phyloP scores from a whole-genome alignment of 2,888 invertebrate genomes.

The Orthosia incerta region DNA sequence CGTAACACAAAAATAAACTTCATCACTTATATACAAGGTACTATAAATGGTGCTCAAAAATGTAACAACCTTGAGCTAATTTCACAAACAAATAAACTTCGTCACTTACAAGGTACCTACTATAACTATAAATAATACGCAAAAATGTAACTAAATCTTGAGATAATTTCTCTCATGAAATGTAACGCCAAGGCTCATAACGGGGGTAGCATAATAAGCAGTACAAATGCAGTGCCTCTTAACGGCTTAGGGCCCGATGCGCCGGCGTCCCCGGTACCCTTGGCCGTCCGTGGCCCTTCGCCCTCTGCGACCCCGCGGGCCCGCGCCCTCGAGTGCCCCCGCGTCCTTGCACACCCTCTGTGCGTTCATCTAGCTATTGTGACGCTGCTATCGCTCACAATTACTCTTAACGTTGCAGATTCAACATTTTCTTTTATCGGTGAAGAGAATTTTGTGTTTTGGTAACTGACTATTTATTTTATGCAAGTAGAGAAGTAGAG shows the following conservation, averaged over 20 bases:
- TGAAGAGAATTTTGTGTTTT: slow-evolving; percentile 36
- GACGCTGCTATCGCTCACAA: slow-evolving; percentile 71
- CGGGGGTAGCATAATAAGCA: slow-evolving; percentile 69
- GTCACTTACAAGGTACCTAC: neutral
- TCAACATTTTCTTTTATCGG: slow-evolving; percentile 67
- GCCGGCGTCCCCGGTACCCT: slow-evolving; percentile 80
- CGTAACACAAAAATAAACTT: slow-evolving; percentile 6
- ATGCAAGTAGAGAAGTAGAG: slow-evolving; percentile 18
- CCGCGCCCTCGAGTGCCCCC: slow-evolving; percentile 78
- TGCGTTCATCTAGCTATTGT: slow-evolving; percentile 69
- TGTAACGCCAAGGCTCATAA: slow-evolving; percentile 51
- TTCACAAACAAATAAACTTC: slow-evolving; percentile 32
- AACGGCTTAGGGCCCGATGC: slow-evolving; percentile 74
- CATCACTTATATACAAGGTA: neutral
- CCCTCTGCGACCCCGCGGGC: slow-evolving; percentile 82
- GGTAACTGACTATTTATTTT: slow-evolving; percentile 28
- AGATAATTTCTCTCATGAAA: slow-evolving; percentile 38
- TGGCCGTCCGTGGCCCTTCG: slow-evolving; percentile 80
- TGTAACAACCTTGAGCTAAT: slow-evolving; percentile 17
- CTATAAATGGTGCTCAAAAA: neutral
- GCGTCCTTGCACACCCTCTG: slow-evolving; percentile 84
- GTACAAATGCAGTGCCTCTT: slow-evolving; percentile 71
- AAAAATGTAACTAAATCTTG: slow-evolving; percentile 11
- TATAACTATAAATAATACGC: neutral
- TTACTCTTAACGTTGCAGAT: slow-evolving; percentile 67